phyloP scores from a whole-genome alignment of 2,113 vertebrate species.

The Galemys pyrenaicus region DNA sequence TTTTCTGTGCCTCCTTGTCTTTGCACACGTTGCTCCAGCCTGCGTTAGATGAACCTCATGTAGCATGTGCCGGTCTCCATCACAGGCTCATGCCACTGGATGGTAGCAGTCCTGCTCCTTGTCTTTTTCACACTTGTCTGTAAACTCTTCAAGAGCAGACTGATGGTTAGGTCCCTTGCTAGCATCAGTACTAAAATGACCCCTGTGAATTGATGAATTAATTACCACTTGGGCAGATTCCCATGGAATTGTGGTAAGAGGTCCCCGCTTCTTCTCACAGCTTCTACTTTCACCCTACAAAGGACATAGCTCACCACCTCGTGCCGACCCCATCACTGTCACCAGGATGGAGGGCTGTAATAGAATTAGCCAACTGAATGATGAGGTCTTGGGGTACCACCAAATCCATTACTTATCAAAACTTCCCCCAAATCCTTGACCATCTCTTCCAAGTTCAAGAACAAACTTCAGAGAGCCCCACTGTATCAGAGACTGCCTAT shows the following conservation, averaged over 20 bases:
- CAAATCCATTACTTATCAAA: not conserved
- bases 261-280: not conserved
- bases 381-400: not conserved
- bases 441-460: not conserved
- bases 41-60: not conserved
- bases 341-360: not conserved
- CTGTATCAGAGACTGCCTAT: not conserved
- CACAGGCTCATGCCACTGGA: not conserved
- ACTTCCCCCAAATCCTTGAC: not conserved
- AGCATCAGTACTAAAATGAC: not conserved
- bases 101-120: not conserved
- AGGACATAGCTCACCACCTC: not conserved
- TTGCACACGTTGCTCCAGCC: not conserved
- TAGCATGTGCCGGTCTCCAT: not conserved
- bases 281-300: not conserved
- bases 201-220: not conserved
- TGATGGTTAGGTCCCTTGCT: not conserved
- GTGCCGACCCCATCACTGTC: not conserved
- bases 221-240: not conserved
- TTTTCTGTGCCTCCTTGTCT: not conserved
- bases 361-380: not conserved
- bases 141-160: not conserved
- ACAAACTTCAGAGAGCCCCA: not conserved
- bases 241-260: not conserved
- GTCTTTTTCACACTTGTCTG: not conserved